Evolutionary conservation across 2,888 invertebrate species (phyloP), one percentile per base, ranked within the genome.

Genomic region (Pristionchus arcanus): DNA sequence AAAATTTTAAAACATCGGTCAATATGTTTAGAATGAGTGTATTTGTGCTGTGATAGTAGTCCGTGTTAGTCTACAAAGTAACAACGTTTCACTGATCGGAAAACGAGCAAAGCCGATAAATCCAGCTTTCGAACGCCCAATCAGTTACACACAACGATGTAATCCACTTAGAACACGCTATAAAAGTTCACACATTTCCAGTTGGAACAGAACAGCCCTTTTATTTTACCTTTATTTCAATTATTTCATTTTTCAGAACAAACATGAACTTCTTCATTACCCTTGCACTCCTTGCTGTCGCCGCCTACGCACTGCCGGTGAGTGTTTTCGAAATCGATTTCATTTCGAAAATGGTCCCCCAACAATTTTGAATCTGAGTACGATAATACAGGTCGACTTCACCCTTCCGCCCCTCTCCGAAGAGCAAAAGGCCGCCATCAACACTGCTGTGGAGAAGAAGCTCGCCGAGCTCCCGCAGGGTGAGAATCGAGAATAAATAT

Each of bases 391-490:
- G 42, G 42, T 77, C 25, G 74, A 77, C 42, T 77, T 77, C 34
- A 77, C 74, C 37, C 15, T 77, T 42, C 37, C 74, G 1, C 74
- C 74, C 25, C 74, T 77, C 42, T 77, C 74, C 74, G 74, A 77
- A 7, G 74, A 77, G 34, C 71, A 71, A 25, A 71, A 71, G 28
- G 74, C 74, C 42, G 21, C 37, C 5, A 77, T 77, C 34, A 42
- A 77, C 42, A 25, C 37, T 42, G 74, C 74, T 5, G 74, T 77
- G 7, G 74, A 77, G 42, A 42, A 42, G 42, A 42, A 77, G 42
- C 74, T 77, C 42, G 63, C 63, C 25, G 63, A 63, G n/a, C 9
- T 63, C n/a, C 63, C 63, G n/a, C 63, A 63, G 63, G 63, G 63
- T 63, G 7, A n/a, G n/a, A n/a, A n/a, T n/a, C n/a, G n/a, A n/a